Conservation (phyloP, 2,888 invertebrate genomes). For the Luperina nickerlii region DNA sequence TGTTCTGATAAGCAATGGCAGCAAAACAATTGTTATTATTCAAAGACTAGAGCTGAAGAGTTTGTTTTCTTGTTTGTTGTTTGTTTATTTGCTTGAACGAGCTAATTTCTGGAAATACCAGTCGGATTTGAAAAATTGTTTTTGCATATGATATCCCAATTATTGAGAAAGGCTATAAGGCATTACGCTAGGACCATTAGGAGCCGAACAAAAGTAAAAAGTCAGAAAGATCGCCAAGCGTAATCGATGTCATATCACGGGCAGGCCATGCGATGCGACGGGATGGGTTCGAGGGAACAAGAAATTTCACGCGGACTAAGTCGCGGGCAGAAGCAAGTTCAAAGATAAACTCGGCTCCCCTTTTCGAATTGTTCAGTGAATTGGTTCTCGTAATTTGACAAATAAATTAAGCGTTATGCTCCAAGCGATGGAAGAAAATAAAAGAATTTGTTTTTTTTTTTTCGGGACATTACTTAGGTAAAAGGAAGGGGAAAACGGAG, state of each 20-base stretch:
- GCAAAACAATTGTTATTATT: slow-evolving; percentile 51
- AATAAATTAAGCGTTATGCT: slow-evolving; percentile 67
- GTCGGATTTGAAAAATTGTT: neutral
- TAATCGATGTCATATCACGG: neutral
- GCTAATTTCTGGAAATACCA: neutral
- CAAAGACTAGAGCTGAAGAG: neutral
- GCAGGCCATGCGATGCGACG: neutral
- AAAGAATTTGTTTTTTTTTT: slow-evolving; percentile 60
- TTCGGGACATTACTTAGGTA: slow-evolving; percentile 43
- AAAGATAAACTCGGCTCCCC: slow-evolving; percentile 54
- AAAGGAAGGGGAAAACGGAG: slow-evolving; percentile 17
- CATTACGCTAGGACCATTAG: neutral
- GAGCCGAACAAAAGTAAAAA: neutral
- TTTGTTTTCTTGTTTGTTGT: neutral
- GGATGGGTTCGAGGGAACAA: neutral
- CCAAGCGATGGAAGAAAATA: slow-evolving; percentile 52
- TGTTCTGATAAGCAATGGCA: slow-evolving; percentile 47
- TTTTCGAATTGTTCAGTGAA: slow-evolving; percentile 64
- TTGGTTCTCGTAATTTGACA: slow-evolving; percentile 70
- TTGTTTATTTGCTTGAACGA: neutral
- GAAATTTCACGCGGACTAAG: neutral
- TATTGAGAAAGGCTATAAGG: neutral
- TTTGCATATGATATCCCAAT: neutral
- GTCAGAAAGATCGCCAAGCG: neutral
- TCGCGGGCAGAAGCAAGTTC: slow-evolving; percentile 9